Percentiles rank a stretch among this genome's conserved stretches.
Conservation (phyloP, 92 coral and sea anemone species). For the Porites rus region DNA sequence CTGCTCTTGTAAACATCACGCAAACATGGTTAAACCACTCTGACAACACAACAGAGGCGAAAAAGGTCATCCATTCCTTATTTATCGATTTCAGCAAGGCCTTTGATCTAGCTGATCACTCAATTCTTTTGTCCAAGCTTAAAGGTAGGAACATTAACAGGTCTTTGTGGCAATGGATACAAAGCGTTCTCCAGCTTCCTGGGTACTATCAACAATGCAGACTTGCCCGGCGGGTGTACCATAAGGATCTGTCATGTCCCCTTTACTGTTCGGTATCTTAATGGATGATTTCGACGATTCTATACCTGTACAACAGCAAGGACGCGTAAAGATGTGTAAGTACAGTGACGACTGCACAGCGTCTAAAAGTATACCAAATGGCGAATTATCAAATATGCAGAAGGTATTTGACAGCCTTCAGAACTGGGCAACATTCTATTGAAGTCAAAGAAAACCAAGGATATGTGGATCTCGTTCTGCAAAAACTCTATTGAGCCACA, state of each 20-base stretch:
- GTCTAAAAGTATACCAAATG: background rate
- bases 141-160: conserved; percentile 1
- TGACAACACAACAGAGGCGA: background rate
- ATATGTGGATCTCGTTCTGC: no score
- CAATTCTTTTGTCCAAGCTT: background rate
- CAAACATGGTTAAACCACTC: background rate
- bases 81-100: background rate
- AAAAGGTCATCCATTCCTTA: background rate
- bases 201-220: background rate
- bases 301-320: background rate
- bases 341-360: background rate
- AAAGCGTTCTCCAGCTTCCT: background rate
- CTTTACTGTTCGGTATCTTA: no score
- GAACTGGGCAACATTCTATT: background rate
- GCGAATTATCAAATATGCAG: no score
- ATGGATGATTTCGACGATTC: no score
- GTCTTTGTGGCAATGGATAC: background rate
- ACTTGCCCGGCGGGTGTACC: background rate
- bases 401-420: background rate
- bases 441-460: background rate
- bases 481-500: background rate
- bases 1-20: background rate
- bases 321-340: background rate
- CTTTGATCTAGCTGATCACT: background rate
- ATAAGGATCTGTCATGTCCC: background rate